A percentile compares a stretch with the other conserved stretches of the same genome.
Evolutionary conservation across 2,797 vertebrate genomes (phyloP).

Genomic region (Mormyrops boulengeri): DNA sequence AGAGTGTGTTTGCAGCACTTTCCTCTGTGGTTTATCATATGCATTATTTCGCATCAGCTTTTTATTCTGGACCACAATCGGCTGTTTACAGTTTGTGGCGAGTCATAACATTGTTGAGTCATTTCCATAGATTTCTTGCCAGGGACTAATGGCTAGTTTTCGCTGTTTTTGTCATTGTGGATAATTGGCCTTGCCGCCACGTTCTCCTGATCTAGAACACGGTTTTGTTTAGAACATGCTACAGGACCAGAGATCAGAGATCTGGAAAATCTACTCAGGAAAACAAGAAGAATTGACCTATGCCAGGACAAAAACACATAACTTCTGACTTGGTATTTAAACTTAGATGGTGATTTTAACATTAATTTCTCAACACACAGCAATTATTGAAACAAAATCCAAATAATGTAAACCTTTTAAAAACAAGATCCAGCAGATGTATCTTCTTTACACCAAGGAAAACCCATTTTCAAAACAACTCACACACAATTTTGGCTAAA

Average conservation of each 20-base stretch:
- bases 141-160: neutral
- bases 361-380: neutral
- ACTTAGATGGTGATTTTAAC: neutral
- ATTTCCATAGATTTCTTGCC: neutral
- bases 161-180: neutral
- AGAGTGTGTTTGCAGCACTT: neutral
- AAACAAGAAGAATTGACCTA: neutral
- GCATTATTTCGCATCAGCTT: neutral
- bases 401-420: neutral
- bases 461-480: neutral
- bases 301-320: neutral
- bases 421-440: neutral
- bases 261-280: neutral
- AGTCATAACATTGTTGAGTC: neutral
- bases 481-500: neutral
- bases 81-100: neutral
- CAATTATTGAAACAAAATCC: neutral
- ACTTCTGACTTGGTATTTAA: neutral
- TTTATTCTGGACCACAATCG: neutral
- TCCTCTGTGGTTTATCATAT: neutral
- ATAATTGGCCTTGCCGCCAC: neutral
- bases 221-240: neutral
- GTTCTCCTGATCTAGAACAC: neutral
- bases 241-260: neutral
- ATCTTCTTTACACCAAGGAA: neutral